Base-by-base conservation (phyloP, 2,888 invertebrate species). In the Lamellibrachia columna region DNA sequence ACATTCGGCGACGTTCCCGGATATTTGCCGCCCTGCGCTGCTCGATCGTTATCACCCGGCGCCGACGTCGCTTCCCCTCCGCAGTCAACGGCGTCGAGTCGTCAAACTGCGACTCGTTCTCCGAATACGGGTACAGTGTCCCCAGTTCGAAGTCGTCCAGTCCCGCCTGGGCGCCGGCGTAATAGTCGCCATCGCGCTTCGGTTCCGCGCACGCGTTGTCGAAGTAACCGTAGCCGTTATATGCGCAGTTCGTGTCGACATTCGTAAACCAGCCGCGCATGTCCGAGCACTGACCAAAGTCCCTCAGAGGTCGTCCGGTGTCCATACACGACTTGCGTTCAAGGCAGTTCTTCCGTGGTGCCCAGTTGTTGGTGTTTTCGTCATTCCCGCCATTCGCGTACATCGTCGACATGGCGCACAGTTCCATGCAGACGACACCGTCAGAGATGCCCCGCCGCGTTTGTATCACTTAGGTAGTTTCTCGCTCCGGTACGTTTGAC, bases 1-100 rank as follows among this genome's bases (percentile, higher is more conserved):
- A 99, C 99, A 99, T 99, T 94, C 99, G 97, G 52, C 99, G 97
- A 92, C 99, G 97, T 96, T 99, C 99, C 52, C 96, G 93, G 93
- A 96, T 94, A 93, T 96, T 96, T 52, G 96, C 96, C 0, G 96
- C 96, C 15, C 95, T 93, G 8, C 96, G 94, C 93, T 96, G 96
- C 11, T 95, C 95, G 52, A 94, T 92, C 7, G 95, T 95, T n/a
- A 96, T 95, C 11, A 95, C 94, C 1, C 96, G 94, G 28, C 95
- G 94, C 92, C 96, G 94, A 75, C 75, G 75, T 15, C 75, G 75
- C 75, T 75, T 75, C 22, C 75, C 75, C n/a, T 75, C 75, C 11
- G 75, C 75, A 15, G 75, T 75, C 75, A 75, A 6, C 75, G 75
- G 75, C 75, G 75, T 75, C 75, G 75, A 75, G 75, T 75, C 75